phyloP scores from a whole-genome alignment of 2,113 vertebrate genomes.

The Synchiropus splendidus region DNA sequence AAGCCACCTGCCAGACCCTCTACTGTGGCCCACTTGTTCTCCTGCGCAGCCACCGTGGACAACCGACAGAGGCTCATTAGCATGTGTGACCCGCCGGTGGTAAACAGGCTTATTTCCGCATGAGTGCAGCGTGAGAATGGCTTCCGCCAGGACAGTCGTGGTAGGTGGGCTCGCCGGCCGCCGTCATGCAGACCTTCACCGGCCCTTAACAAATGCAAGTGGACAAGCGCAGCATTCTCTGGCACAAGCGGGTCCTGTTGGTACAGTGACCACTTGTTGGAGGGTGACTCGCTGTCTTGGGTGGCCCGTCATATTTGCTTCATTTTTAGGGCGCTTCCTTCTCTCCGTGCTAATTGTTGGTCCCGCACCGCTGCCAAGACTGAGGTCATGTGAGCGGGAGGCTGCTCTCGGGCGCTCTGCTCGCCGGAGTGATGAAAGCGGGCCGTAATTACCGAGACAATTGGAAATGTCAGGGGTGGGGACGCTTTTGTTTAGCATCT shows the following conservation, averaged over 20 bases:
- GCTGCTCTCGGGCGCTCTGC: slow-evolving; percentile 48
- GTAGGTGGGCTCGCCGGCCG: slow-evolving; percentile 65
- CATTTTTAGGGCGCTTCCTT: slow-evolving; percentile 42
- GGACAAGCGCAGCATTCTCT: slow-evolving; percentile 66
- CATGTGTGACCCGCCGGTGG: slow-evolving; percentile 63
- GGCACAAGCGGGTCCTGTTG: slow-evolving; percentile 49
- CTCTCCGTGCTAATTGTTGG: slow-evolving; percentile 49
- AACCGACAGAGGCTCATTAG: slow-evolving; percentile 69
- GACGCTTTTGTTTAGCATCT: slow-evolving; percentile 35
- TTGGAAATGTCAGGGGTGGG: slow-evolving; percentile 51
- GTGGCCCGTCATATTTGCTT: slow-evolving; percentile 61
- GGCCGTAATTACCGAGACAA: slow-evolving; percentile 62
- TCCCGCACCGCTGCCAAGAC: slow-evolving; percentile 54
- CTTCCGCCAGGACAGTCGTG: slow-evolving; percentile 52
- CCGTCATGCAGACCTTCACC: slow-evolving; percentile 54
- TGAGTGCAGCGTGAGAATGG: slow-evolving; percentile 60
- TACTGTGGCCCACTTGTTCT: slow-evolving; percentile 44
- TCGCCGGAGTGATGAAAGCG: slow-evolving; percentile 55
- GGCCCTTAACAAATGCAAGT: slow-evolving; percentile 66
- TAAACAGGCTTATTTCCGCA: slow-evolving; percentile 66
- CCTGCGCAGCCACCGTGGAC: slow-evolving; percentile 54
- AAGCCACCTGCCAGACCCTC: too few species aligned
- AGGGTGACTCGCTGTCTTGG: slow-evolving; percentile 60
- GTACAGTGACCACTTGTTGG: slow-evolving; percentile 60
- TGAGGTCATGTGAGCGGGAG: slow-evolving; percentile 54